A percentile compares a stretch with the other conserved stretches of the same genome.
Conservation (phyloP, 2,888 invertebrate genomes). For the Oscheius sp. region DNA sequence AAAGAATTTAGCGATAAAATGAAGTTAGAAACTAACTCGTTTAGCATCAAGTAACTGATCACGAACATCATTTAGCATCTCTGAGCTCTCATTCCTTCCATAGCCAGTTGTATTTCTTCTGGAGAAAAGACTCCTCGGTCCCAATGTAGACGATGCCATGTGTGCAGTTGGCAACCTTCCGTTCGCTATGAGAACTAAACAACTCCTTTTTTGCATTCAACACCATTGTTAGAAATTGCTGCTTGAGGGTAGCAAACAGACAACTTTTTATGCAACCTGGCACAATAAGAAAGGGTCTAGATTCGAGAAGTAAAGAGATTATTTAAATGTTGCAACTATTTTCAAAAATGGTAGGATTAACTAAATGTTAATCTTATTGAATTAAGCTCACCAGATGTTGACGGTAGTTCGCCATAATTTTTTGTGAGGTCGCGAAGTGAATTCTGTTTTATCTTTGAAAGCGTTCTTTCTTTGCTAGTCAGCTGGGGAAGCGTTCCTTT, state of each 20-base stretch:
- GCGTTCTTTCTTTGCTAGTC: not conserved
- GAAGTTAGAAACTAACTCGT: not conserved
- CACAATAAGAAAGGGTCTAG: not conserved
- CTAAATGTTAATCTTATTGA: not conserved
- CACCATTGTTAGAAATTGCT: slow-evolving; percentile 1
- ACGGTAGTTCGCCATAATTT: slow-evolving; percentile 4
- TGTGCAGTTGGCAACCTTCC: not conserved
- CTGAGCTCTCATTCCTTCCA: slow-evolving; percentile 10
- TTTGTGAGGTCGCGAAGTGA: slow-evolving; percentile 9
- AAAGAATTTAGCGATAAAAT: no score
- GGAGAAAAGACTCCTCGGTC: slow-evolving; percentile 17
- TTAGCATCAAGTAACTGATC: slow-evolving; percentile 15
- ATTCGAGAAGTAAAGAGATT: not conserved
- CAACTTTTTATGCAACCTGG: not conserved
- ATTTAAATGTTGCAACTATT: not conserved
- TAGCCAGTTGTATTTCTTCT: not conserved
- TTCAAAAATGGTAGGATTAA: not conserved
- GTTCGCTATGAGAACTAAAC: slow-evolving; percentile 1
- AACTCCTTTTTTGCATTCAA: not conserved
- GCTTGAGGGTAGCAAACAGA: not conserved
- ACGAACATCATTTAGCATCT: slow-evolving; percentile 1
- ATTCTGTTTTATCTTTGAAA: not conserved
- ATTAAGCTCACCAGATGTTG: slow-evolving; percentile 8
- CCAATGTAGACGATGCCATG: slow-evolving; percentile 3
- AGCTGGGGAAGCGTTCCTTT: slow-evolving; percentile 8